phyloP scores from a whole-genome alignment of 2,113 vertebrate species.

The Pygoscelis adeliae region DNA sequence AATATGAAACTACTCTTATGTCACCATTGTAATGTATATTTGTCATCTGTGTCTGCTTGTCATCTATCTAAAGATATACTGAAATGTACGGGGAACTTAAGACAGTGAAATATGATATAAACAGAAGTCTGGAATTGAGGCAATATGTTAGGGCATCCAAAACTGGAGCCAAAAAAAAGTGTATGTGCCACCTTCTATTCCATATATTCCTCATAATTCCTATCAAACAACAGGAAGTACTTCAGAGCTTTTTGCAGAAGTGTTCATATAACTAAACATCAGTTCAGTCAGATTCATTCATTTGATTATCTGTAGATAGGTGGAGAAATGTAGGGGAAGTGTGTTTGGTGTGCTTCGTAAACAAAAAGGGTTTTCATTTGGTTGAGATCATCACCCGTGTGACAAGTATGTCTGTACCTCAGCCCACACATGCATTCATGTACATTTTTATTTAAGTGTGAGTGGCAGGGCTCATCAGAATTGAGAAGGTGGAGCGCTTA shows the following conservation, averaged over 20 bases:
- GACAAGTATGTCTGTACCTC: not conserved
- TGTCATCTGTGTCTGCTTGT: slow-evolving; percentile 22
- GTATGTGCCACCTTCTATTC: not conserved
- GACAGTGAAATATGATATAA: not conserved
- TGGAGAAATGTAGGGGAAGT: not conserved
- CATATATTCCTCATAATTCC: not conserved
- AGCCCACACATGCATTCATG: not conserved
- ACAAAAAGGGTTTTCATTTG: not conserved
- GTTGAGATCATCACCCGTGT: not conserved
- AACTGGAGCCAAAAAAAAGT: not conserved
- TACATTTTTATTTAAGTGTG: not conserved
- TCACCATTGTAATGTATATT: not conserved
- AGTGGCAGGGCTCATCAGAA: not conserved
- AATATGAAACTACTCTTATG: not conserved
- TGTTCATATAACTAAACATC: not conserved
- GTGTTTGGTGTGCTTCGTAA: not conserved
- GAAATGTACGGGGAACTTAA: not conserved
- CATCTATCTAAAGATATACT: not conserved
- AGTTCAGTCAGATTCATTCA: not conserved
- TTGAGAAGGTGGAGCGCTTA: not conserved
- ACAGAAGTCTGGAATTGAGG: not conserved
- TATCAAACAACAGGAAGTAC: not conserved
- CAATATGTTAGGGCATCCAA: not conserved
- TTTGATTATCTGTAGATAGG: not conserved
- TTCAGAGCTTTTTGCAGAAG: not conserved